A percentile compares a stretch with the other conserved stretches of the same genome.
Conservation (phyloP, 2,888 invertebrate genomes). For the Iphiclides podalirius region DNA sequence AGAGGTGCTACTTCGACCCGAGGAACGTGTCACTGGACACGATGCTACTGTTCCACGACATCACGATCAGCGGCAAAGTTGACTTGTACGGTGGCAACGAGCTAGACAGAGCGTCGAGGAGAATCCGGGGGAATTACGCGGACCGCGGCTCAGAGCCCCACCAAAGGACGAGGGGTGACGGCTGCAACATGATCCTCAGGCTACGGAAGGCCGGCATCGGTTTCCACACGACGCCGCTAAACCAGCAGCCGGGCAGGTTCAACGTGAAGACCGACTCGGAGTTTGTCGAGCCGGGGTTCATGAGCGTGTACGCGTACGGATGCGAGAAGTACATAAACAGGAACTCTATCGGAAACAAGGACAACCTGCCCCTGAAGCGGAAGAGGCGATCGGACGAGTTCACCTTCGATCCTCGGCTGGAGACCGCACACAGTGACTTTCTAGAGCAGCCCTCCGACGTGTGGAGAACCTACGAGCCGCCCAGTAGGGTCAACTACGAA, state of each 20-base stretch:
- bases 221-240: constrained; percentile 85
- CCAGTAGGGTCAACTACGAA: constrained; percentile 61
- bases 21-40: constrained; percentile 87
- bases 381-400: constrained; percentile 65
- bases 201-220: constrained; percentile 89
- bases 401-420: constrained; percentile 57
- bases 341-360: constrained; percentile 62
- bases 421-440: constrained; percentile 40
- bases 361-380: constrained; percentile 55
- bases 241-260: constrained; percentile 84
- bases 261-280: constrained; percentile 89
- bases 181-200: constrained; percentile 89
- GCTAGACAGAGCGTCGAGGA: constrained; percentile 53
- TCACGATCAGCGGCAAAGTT: constrained; percentile 88
- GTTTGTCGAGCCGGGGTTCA: constrained; percentile 91
- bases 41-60: constrained; percentile 87
- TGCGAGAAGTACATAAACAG: constrained; percentile 82
- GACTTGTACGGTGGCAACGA: constrained; percentile 78
- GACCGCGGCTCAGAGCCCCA: constrained; percentile 50
- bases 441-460: constrained; percentile 50
- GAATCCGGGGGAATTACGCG: constrained; percentile 60
- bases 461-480: constrained; percentile 63
- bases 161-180: constrained; percentile 63
- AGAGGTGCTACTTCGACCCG: constrained; percentile 88
- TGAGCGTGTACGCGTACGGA: constrained; percentile 91